Conservation (phyloP, 2,113 vertebrate species). For the Ploceus nigricollis region DNA sequence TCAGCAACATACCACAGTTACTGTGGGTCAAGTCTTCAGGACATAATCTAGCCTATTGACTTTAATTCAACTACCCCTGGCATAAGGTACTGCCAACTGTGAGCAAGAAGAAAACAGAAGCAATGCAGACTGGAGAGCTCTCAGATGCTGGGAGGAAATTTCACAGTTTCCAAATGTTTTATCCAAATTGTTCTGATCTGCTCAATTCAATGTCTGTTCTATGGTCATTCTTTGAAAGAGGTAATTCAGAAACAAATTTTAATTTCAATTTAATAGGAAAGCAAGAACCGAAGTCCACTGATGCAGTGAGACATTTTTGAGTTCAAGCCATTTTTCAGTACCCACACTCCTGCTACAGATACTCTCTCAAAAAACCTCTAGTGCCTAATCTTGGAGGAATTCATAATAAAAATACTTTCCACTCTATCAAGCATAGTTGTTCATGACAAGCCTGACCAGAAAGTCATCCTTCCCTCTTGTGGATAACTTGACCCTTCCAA, state of each 20-base stretch:
- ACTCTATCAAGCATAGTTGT: not conserved
- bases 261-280: not conserved
- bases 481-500: not conserved
- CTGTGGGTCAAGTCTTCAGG: conserved; percentile 38
- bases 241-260: not conserved
- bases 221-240: not conserved
- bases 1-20: conserved; percentile 38
- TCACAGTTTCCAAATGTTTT: not conserved
- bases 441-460: not conserved
- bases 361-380: not conserved
- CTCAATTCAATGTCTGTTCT: not conserved
- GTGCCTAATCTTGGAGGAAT: not conserved
- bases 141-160: not conserved
- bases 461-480: not conserved
- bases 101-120: not conserved
- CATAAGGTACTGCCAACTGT: conserved; percentile 13
- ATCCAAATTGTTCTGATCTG: not conserved
- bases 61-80: conserved; percentile 16
- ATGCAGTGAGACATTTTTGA: not conserved
- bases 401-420: not conserved
- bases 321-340: not conserved
- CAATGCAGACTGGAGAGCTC: not conserved
- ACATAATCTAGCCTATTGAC: conserved; percentile 52
- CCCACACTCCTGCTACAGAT: not conserved
- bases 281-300: not conserved